Evolutionary conservation across 2,888 invertebrate genomes (phyloP).

Genomic region (Ephialtes manifestator): DNA sequence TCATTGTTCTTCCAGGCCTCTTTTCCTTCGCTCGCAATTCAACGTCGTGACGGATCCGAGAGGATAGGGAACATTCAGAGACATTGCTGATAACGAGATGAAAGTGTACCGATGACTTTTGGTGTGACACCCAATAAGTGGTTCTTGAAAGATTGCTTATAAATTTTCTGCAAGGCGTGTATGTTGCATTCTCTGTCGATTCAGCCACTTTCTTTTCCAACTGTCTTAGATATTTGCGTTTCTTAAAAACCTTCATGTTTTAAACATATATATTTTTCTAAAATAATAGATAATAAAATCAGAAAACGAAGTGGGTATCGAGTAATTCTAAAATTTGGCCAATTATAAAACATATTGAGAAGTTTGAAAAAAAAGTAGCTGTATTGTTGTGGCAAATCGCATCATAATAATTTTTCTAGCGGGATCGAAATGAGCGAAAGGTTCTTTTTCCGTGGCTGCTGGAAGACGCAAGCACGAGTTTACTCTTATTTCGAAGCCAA

Average conservation of each 20-base stretch:
- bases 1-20: constrained; percentile 36
- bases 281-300: too few relatives aligned
- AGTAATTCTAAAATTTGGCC: too few relatives aligned
- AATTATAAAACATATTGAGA: too few relatives aligned
- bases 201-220: not conserved
- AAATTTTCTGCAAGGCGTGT: not conserved
- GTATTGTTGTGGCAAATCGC: too few relatives aligned
- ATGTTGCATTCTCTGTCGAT: not conserved
- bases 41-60: constrained; percentile 53
- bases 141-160: not conserved
- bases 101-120: constrained; percentile 48
- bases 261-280: too few relatives aligned
- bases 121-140: not conserved
- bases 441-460: not conserved
- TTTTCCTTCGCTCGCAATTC: constrained; percentile 36
- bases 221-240: too few relatives aligned
- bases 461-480: constrained; percentile 21
- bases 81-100: constrained; percentile 62
- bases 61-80: constrained; percentile 9
- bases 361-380: too few relatives aligned
- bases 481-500: constrained; percentile 16
- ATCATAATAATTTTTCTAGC: too few relatives aligned
- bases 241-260: too few relatives aligned
- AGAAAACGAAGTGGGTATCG: too few relatives aligned
- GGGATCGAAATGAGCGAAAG: too few relatives aligned